Percentiles rank a stretch among this genome's conserved stretches.
Evolutionary conservation across 1,140 invertebrate genomes (phyloP).

Genomic region (Sinella curviseta): DNA sequence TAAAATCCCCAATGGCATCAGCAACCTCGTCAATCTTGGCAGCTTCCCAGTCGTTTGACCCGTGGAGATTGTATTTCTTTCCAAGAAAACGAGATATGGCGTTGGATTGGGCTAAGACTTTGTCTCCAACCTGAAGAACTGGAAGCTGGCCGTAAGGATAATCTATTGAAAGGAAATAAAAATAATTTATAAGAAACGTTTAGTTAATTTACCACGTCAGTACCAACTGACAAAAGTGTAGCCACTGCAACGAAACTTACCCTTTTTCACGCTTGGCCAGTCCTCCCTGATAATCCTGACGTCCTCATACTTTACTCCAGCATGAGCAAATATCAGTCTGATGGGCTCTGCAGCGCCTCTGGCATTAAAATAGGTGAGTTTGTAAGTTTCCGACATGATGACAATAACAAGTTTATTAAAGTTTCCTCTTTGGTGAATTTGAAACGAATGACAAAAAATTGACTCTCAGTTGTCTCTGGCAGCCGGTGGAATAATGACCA

Average conservation of each 20-base stretch:
- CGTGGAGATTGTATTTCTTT: slow-evolving; percentile 65
- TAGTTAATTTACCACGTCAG: background rate
- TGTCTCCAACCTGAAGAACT: slow-evolving; percentile 70
- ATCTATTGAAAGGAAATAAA: slow-evolving; percentile 48
- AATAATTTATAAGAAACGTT: too few relatives aligned
- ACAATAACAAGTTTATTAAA: too few relatives aligned
- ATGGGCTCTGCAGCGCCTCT: slow-evolving; percentile 69
- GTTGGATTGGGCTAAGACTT: slow-evolving; percentile 65
- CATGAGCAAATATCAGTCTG: slow-evolving; percentile 66
- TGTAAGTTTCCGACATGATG: background rate
- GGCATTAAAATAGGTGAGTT: background rate
- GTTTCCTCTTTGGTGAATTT: too few relatives aligned
- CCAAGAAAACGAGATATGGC: slow-evolving; percentile 72
- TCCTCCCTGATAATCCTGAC: slow-evolving; percentile 59
- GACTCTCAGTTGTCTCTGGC: too few relatives aligned
- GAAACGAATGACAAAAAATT: too few relatives aligned
- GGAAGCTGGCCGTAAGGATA: slow-evolving; percentile 74
- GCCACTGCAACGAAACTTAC: slow-evolving; percentile 51
- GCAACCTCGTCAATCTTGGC: slow-evolving; percentile 64
- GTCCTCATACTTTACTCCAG: slow-evolving; percentile 66
- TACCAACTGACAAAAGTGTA: background rate
- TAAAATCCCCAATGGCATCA: slow-evolving; percentile 60
- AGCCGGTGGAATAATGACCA: too few relatives aligned
- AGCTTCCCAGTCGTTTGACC: slow-evolving; percentile 66
- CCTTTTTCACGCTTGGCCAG: slow-evolving; percentile 64